Conservation (phyloP, 1,140 invertebrate genomes). For the Drosophila novamexicana region DNA sequence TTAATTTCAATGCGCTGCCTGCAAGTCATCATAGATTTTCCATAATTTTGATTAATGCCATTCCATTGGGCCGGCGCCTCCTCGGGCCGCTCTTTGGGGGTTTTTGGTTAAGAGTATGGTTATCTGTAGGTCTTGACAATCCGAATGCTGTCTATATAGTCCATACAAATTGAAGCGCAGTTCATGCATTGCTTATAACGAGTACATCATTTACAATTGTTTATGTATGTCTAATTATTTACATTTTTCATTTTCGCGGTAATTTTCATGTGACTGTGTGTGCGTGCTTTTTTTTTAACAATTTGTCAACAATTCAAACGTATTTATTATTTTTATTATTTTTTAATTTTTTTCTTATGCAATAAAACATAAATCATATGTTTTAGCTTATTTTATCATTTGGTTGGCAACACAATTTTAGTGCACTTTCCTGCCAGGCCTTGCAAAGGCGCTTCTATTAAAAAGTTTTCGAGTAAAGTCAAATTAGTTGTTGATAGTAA, state of each 20-base stretch:
- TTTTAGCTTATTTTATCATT: slow-evolving; percentile 1
- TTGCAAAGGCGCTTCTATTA: neutral
- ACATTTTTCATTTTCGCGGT: slow-evolving; percentile 30
- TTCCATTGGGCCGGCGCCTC: neutral
- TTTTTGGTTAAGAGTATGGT: neutral
- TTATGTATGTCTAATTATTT: slow-evolving; percentile 49
- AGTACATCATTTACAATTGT: slow-evolving; percentile 76
- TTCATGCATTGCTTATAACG: slow-evolving; percentile 55
- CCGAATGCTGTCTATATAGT: slow-evolving; percentile 11
- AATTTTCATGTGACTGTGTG: neutral
- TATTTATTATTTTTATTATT: slow-evolving; percentile 8
- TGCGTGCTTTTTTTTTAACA: slow-evolving; percentile 35
- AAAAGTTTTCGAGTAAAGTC: no score
- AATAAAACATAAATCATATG: neutral
- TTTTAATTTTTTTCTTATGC: slow-evolving; percentile 26
- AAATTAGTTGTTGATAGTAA: neutral
- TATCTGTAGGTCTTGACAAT: neutral
- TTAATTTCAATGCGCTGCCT: slow-evolving; percentile 31
- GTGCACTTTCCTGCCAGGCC: neutral
- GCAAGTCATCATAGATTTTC: slow-evolving; percentile 8
- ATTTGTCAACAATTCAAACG: slow-evolving; percentile 58
- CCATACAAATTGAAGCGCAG: slow-evolving; percentile 47
- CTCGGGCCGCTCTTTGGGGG: slow-evolving; percentile 1
- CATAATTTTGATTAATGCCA: slow-evolving; percentile 45
- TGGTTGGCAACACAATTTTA: neutral